Conservation (phyloP, 2,797 vertebrate species). For the Sebastes vulpes region DNA sequence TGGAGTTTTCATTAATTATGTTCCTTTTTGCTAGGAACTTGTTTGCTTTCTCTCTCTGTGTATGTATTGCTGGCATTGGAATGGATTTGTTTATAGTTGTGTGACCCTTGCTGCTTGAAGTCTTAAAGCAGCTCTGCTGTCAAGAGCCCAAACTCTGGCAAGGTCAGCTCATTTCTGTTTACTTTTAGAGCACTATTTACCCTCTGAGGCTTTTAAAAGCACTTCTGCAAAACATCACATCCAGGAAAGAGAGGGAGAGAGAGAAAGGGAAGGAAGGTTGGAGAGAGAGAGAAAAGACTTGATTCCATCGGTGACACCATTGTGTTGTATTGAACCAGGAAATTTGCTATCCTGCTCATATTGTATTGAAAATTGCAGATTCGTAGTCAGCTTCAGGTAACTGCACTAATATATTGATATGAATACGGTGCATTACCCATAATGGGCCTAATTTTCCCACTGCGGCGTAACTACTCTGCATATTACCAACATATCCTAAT, state of each 20-base stretch:
- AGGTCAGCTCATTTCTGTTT: constrained; percentile 95
- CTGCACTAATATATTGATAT: constrained; percentile 44
- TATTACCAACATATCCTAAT: constrained; percentile 67
- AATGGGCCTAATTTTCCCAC: constrained; percentile 63
- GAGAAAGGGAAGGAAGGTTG: constrained; percentile 35
- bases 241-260: constrained; percentile 73
- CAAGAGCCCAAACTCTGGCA: constrained; percentile 93
- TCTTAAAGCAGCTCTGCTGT: constrained; percentile 94
- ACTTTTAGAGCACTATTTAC: constrained; percentile 94
- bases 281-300: constrained; percentile 42
- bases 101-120: constrained; percentile 92
- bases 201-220: constrained; percentile 93
- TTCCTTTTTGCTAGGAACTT: constrained; percentile 73
- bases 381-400: constrained; percentile 40
- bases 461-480: constrained; percentile 52
- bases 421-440: constrained; percentile 64
- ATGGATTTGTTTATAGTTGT: constrained; percentile 89
- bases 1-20: constrained; percentile 81
- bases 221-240: constrained; percentile 93
- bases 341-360: constrained; percentile 36
- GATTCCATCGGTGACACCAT: constrained; percentile 48
- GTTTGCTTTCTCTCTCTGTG: constrained; percentile 77
- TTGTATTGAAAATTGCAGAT: constrained; percentile 48
- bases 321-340: constrained; percentile 40
- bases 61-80: constrained; percentile 84